These are phyloP conservation scores for Mesembrinibis cayennensis DNA, from an alignment of 2,113 vertebrate genomes.

Conservation along the genomic window DNA sequence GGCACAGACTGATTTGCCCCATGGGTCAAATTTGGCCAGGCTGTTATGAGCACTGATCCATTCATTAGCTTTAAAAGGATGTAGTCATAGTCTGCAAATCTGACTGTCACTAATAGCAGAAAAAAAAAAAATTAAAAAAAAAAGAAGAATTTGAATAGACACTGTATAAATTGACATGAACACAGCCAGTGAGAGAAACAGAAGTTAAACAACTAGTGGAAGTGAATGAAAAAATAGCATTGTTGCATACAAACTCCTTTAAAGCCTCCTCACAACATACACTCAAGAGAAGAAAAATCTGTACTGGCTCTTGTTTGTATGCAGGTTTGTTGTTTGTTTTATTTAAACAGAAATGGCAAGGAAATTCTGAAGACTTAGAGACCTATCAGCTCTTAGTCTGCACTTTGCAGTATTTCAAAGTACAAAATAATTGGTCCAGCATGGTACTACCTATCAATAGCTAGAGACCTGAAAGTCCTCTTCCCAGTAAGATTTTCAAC, in stretches of 20 bases:
- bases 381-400: background rate
- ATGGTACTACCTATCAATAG: background rate
- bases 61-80: background rate
- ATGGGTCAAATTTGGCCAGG: background rate
- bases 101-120: background rate
- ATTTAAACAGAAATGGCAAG: background rate
- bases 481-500: background rate
- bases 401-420: background rate
- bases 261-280: background rate
- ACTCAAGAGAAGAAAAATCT: background rate
- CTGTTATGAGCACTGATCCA: background rate
- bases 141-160: background rate
- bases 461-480: background rate
- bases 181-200: background rate
- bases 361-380: background rate
- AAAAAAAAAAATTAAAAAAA: background rate
- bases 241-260: background rate
- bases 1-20: background rate
- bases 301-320: background rate
- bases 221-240: background rate
- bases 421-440: background rate
- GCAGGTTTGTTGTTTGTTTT: background rate
- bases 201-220: background rate
- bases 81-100: background rate
- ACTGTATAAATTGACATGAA: background rate